Percentiles rank a stretch among this genome's conserved stretches.
phyloP scores from a whole-genome alignment of 2,113 vertebrate genomes.

The Tragelaphus strepsiceros region DNA sequence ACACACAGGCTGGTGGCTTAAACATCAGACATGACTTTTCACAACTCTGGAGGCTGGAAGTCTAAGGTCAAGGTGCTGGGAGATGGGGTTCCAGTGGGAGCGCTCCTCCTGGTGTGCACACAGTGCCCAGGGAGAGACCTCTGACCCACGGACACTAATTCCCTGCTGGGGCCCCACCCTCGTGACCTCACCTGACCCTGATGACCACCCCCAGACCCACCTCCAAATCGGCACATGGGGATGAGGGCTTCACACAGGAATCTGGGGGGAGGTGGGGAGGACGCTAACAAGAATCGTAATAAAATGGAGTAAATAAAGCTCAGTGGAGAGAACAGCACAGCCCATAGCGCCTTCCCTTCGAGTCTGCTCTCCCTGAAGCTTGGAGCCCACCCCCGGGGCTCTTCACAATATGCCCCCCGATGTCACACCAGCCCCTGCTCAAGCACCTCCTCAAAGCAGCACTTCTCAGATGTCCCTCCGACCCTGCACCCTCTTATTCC shows the following conservation, averaged over 20 bases:
- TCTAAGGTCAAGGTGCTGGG: not conserved
- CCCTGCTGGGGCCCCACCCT: too few relatives aligned
- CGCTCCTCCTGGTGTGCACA: not conserved
- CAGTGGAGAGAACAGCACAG: rapidly evolving
- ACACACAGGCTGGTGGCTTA: not conserved
- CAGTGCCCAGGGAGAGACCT: not conserved
- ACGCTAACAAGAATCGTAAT: not conserved
- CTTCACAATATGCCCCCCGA: not conserved
- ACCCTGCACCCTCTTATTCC: too few relatives aligned
- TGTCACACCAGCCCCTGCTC: not conserved
- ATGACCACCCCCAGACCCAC: not conserved
- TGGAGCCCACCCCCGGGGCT: not conserved
- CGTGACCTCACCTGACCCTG: not conserved
- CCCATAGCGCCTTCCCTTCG: not conserved
- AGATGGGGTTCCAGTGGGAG: not conserved
- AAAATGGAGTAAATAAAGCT: rapidly evolving
- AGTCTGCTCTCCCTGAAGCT: not conserved
- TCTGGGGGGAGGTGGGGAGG: not conserved
- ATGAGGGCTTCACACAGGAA: not conserved
- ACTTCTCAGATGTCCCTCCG: rapidly evolving
- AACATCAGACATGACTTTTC: not conserved
- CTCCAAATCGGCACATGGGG: not conserved
- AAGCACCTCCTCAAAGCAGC: not conserved
- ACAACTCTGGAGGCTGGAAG: not conserved
- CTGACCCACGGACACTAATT: not conserved